Evolutionary conservation across 2,113 vertebrate genomes (phyloP).

Genomic region (Datnioides undecimradiatus): DNA sequence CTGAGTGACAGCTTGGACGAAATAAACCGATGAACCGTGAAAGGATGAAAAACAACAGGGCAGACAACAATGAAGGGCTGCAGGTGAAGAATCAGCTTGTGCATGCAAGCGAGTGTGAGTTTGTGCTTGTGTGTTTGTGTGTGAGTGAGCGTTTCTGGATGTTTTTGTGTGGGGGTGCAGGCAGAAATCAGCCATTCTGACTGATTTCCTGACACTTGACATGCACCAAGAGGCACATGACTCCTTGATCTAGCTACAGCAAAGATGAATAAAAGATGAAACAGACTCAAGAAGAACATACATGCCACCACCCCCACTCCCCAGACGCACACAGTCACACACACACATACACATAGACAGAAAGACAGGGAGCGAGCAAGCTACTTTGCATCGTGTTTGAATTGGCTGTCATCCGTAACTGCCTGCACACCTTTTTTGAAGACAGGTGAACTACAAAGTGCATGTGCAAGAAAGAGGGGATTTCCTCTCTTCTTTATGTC

Average conservation of each 20-base stretch:
- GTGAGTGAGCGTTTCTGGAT: constrained; percentile 20
- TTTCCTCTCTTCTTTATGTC: constrained; percentile 64
- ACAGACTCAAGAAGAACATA: constrained; percentile 78
- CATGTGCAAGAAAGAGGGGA: constrained; percentile 38
- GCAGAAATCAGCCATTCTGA: constrained; percentile 73
- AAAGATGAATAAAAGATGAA: constrained; percentile 83
- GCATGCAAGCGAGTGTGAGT: constrained; percentile 8
- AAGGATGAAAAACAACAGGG: constrained; percentile 28
- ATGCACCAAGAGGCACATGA: constrained; percentile 75
- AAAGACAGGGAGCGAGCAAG: constrained; percentile 35
- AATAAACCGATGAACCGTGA: constrained; percentile 47
- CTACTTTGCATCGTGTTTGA: constrained; percentile 83
- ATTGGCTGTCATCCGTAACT: constrained; percentile 78
- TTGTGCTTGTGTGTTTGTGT: constrained; percentile 46
- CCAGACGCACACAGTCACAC: constrained; percentile 36
- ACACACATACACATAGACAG: constrained; percentile 24
- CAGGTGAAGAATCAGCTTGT: constrained; percentile 49
- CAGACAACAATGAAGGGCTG: constrained; percentile 43
- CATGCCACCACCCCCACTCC: constrained; percentile 73
- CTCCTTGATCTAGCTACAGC: constrained; percentile 81
- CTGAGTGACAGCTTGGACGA: constrained; percentile 48
- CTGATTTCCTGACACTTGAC: constrained; percentile 81
- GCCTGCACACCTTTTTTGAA: constrained; percentile 76
- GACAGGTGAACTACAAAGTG: constrained; percentile 77
- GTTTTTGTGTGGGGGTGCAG: constrained; percentile 33